These are phyloP conservation scores for Anguilla japonica DNA, from an alignment of 2,113 vertebrate genomes.

Conservation along the genomic window DNA sequence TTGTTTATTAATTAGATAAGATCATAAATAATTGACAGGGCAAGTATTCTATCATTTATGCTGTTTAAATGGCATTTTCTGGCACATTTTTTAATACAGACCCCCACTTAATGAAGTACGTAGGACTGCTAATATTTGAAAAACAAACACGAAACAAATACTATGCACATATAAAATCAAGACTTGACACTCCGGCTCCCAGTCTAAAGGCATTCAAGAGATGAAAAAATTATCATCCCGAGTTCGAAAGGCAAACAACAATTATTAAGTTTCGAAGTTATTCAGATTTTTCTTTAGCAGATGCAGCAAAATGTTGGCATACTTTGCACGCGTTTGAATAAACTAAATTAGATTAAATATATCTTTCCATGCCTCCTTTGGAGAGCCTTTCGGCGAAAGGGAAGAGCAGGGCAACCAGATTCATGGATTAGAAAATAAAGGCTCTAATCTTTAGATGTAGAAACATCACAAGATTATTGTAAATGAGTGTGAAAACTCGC, in stretches of 20 bases:
- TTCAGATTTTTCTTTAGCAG: background rate
- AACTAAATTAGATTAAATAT: background rate
- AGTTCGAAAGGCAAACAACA: background rate
- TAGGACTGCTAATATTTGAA: background rate
- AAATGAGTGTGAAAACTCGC: constrained; percentile 12
- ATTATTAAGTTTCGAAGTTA: background rate
- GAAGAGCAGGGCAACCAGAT: background rate
- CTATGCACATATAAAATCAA: background rate
- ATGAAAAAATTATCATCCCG: background rate
- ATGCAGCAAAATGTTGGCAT: background rate
- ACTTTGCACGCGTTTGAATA: background rate
- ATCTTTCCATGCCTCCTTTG: background rate
- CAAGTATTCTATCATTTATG: background rate
- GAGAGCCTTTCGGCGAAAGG: background rate
- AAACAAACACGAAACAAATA: background rate
- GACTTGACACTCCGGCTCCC: background rate
- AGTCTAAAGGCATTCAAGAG: background rate
- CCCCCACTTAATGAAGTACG: background rate
- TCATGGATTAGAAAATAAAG: background rate
- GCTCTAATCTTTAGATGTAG: constrained; percentile 25
- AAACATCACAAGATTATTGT: constrained; percentile 21
- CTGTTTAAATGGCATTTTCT: background rate
- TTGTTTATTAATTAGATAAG: constrained; percentile 2
- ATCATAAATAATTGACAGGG: background rate
- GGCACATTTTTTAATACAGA: background rate